phyloP scores from a whole-genome alignment of 2,888 invertebrate species.

The Lasioglossum figueresi region DNA sequence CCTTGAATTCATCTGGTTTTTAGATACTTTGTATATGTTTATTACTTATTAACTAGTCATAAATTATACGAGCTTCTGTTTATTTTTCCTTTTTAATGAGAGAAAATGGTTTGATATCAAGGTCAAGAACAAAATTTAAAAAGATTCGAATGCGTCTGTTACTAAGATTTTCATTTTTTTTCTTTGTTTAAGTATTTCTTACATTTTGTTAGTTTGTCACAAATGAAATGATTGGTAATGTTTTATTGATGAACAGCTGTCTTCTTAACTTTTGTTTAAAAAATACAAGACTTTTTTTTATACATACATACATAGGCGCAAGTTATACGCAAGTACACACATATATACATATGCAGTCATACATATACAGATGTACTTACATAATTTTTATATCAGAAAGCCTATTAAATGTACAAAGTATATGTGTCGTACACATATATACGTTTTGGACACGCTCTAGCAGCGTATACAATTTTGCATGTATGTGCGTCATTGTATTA shows the following conservation, averaged over 20 bases:
- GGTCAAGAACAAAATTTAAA: conserved; percentile 52
- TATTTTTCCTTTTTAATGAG: conserved; percentile 19
- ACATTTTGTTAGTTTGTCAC: conserved; percentile 49
- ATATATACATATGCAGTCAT: conserved; percentile 62
- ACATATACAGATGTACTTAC: conserved; percentile 67
- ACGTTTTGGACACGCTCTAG: conserved; percentile 35
- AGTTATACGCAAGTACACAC: conserved; percentile 68
- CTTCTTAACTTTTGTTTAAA: conserved; percentile 64
- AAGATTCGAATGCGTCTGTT: conserved; percentile 32
- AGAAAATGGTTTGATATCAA: conserved; percentile 44
- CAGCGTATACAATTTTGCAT: conserved; percentile 40
- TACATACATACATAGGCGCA: conserved; percentile 71
- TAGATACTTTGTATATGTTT: conserved; percentile 43
- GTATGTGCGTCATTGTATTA: conserved; percentile 55
- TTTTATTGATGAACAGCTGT: conserved; percentile 63
- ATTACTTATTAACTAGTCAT: conserved; percentile 49
- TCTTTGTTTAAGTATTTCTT: conserved; percentile 42
- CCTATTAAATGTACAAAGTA: conserved; percentile 68
- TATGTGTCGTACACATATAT: conserved; percentile 50
- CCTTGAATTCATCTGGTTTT: conserved; percentile 38
- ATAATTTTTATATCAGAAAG: conserved; percentile 73
- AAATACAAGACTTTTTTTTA: conserved; percentile 68
- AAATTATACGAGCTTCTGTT: conserved; percentile 41
- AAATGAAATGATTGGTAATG: conserved; percentile 55
- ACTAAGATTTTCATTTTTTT: conserved; percentile 47